These are phyloP conservation scores for Thecophora atra DNA, from an alignment of 2,888 invertebrate species.

Conservation along the genomic window DNA sequence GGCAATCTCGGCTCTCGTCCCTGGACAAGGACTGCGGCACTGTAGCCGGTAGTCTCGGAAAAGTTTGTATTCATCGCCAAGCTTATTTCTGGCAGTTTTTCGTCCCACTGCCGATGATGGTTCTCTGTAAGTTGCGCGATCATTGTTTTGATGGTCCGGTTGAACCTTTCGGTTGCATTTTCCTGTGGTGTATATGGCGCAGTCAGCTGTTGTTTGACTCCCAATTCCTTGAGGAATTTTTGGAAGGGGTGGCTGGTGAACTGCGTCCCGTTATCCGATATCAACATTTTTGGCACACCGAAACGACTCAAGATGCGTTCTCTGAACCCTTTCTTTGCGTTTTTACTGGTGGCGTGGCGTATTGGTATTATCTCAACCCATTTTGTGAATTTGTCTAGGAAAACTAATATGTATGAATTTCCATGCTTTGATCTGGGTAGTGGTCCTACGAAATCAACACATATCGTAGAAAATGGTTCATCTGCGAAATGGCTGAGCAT, in stretches of 20 bases:
- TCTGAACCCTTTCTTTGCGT: neutral
- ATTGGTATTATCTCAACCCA: slow-evolving; percentile 4
- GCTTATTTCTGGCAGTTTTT: slow-evolving; percentile 10
- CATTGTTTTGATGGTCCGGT: slow-evolving; percentile 14
- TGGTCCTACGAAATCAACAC: slow-evolving; percentile 23
- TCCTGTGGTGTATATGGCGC: slow-evolving; percentile 15
- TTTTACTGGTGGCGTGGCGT: neutral
- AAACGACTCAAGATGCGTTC: slow-evolving; percentile 3
- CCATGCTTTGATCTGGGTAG: slow-evolving; percentile 13
- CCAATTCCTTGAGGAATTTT: neutral
- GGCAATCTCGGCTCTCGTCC: neutral
- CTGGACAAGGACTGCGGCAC: slow-evolving; percentile 7
- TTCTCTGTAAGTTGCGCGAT: neutral
- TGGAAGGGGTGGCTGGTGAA: slow-evolving; percentile 9
- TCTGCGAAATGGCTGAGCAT: neutral
- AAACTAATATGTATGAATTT: neutral
- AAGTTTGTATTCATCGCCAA: neutral
- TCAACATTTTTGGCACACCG: slow-evolving; percentile 23
- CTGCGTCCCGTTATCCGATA: slow-evolving; percentile 33
- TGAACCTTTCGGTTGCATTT: slow-evolving; percentile 26
- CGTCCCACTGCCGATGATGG: slow-evolving; percentile 11
- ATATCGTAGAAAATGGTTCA: neutral
- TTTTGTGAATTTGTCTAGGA: slow-evolving; percentile 12
- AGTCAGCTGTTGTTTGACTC: neutral
- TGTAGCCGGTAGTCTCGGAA: neutral